These are phyloP conservation scores for Oryzias melastigma DNA, from an alignment of 2,113 vertebrate species.

Conservation along the genomic window DNA sequence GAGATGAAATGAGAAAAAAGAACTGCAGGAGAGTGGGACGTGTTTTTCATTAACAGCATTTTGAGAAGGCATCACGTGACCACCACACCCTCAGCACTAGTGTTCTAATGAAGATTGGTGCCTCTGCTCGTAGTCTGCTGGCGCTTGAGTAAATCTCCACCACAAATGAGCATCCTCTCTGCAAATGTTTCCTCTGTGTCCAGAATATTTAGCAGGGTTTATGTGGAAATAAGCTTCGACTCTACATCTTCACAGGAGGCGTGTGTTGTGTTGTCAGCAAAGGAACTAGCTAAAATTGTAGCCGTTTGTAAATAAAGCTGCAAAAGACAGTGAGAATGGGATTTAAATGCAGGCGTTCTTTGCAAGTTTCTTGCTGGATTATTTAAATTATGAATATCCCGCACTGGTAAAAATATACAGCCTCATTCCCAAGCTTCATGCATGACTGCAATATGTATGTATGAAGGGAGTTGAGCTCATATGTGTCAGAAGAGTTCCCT, in stretches of 20 bases:
- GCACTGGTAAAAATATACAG: conserved; percentile 18
- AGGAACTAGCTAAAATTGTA: conserved; percentile 7
- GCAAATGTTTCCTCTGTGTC: conserved; percentile 43
- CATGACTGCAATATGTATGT: conserved; percentile 26
- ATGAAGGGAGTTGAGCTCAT: conserved; percentile 32
- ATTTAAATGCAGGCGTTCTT: conserved; percentile 38
- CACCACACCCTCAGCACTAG: conserved; percentile 46
- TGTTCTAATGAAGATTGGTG: conserved; percentile 34
- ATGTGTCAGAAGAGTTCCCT: conserved; percentile 40
- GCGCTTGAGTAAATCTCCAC: conserved; percentile 42
- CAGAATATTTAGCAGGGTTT: conserved; percentile 41
- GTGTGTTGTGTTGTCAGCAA: background rate
- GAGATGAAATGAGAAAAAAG: conserved; percentile 11
- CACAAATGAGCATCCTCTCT: conserved; percentile 49
- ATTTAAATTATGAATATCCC: conserved; percentile 55
- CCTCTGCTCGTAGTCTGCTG: conserved; percentile 35
- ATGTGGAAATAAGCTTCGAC: conserved; percentile 15
- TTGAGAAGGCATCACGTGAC: conserved; percentile 36
- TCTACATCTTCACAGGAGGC: conserved; percentile 4
- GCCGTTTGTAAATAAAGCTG: conserved; percentile 2
- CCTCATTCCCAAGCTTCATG: conserved; percentile 1
- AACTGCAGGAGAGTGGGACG: conserved; percentile 15
- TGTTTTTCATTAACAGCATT: conserved; percentile 34
- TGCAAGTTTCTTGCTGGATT: conserved; percentile 64
- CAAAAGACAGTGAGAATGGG: conserved; percentile 32